A percentile compares a stretch with the other conserved stretches of the same genome.
Conservation (phyloP, 2,888 invertebrate genomes). For the Papilio protenor region DNA sequence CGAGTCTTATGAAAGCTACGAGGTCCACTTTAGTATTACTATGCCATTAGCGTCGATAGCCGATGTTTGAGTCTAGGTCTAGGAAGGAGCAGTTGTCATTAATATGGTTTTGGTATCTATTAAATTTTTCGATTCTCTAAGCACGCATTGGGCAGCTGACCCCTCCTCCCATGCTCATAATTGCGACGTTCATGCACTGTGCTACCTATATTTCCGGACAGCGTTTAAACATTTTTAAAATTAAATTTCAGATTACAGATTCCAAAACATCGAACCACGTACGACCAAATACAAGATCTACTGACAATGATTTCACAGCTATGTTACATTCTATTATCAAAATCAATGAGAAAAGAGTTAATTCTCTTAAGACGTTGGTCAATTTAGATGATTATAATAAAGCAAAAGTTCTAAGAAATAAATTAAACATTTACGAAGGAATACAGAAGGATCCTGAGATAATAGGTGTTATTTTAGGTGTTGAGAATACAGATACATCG, state of each 20-base stretch:
- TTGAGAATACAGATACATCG: not conserved
- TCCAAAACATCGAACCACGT: not conserved
- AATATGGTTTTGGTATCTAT: too few species aligned
- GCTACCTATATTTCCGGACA: not conserved
- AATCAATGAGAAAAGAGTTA: constrained; percentile 35
- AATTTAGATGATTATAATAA: constrained; percentile 34
- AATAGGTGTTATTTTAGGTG: not conserved
- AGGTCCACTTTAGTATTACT: too few species aligned
- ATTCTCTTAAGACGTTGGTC: constrained; percentile 13
- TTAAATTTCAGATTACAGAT: constrained; percentile 16
- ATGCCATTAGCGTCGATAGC: too few species aligned
- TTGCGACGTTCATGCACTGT: not conserved
- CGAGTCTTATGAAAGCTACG: too few species aligned
- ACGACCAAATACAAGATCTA: not conserved
- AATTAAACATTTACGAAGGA: not conserved
- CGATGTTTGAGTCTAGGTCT: too few species aligned
- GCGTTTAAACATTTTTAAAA: not conserved
- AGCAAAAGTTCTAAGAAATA: not conserved
- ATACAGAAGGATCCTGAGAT: not conserved
- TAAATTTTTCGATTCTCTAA: too few species aligned
- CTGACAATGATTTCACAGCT: constrained; percentile 12
- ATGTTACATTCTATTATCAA: constrained; percentile 33
- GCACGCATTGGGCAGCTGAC: too few species aligned
- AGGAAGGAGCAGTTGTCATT: too few species aligned
- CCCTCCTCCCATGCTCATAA: too few species aligned